Conservation (phyloP, 2,113 vertebrate species). For the Rhinolophus sinicus region DNA sequence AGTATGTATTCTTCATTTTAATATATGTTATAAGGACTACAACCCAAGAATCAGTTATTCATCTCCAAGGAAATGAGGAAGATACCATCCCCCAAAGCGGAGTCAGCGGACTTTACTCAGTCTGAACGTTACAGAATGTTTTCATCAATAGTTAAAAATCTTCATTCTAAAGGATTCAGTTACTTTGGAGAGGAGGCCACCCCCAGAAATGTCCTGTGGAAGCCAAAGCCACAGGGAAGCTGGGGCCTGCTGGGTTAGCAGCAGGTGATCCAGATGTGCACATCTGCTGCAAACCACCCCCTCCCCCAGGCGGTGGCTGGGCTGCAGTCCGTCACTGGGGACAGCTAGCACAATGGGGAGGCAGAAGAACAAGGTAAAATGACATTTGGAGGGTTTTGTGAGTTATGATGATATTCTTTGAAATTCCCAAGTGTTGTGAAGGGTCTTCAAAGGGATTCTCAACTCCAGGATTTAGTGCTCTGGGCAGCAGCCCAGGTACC, state of each 20-base stretch:
- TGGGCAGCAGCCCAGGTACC: conserved; percentile 67
- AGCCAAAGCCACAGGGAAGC: conserved; percentile 48
- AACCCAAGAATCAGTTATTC: not conserved
- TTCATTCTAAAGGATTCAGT: conserved; percentile 30
- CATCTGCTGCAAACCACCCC: conserved; percentile 57
- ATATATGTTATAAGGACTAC: not conserved
- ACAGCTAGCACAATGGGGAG: conserved; percentile 50
- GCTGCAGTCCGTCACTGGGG: conserved; percentile 30
- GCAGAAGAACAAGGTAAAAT: conserved; percentile 73
- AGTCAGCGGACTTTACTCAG: not conserved
- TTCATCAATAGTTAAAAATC: conserved; percentile 43
- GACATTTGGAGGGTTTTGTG: conserved; percentile 62
- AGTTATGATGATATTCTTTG: conserved; percentile 74
- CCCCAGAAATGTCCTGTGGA: conserved; percentile 38
- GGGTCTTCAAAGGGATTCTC: conserved; percentile 75
- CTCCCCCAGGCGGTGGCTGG: conserved; percentile 4
- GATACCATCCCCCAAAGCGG: not conserved
- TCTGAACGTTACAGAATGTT: not conserved
- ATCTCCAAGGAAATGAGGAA: not conserved
- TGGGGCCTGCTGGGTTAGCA: conserved; percentile 25
- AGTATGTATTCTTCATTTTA: not conserved
- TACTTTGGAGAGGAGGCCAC: conserved; percentile 15
- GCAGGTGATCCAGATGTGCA: conserved; percentile 77
- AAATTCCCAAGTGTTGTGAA: conserved; percentile 55
- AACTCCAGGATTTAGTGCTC: conserved; percentile 70